Evolutionary conservation across 92 coral and sea anemone genomes (phyloP).

Genomic region (Parazoanthus atlanticus): DNA sequence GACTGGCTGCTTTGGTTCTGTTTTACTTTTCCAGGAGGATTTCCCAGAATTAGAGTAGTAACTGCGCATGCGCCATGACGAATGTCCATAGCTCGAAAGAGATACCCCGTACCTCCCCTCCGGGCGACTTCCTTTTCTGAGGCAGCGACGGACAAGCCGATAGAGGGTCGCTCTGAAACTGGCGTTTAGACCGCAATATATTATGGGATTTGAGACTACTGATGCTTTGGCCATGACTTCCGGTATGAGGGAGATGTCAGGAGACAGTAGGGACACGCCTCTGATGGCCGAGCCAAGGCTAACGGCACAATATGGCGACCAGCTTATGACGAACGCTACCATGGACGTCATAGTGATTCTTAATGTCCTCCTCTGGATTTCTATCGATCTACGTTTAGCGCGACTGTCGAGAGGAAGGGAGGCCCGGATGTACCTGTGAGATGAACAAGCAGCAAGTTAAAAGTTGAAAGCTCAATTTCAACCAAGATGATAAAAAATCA

Average conservation of each 20-base stretch:
- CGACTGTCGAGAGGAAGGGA: slow-evolving; percentile 41
- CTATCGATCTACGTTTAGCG: slow-evolving; percentile 44
- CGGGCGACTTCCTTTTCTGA: not conserved
- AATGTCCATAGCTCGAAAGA: not conserved
- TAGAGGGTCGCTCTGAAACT: slow-evolving; percentile 51
- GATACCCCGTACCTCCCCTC: not conserved
- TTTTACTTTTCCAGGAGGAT: too few relatives aligned
- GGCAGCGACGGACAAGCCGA: not conserved
- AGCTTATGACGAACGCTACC: slow-evolving; percentile 52
- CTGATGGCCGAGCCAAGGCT: slow-evolving; percentile 52
- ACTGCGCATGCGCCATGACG: not conserved
- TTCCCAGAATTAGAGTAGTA: too few relatives aligned
- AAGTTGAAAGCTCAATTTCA: too few relatives aligned
- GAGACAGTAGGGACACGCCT: slow-evolving; percentile 36
- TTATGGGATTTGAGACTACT: slow-evolving; percentile 68
- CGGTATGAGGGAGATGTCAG: slow-evolving; percentile 59
- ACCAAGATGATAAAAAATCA: too few relatives aligned
- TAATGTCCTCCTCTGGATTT: slow-evolving; percentile 31
- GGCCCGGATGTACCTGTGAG: slow-evolving; percentile 7
- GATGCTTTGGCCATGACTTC: slow-evolving; percentile 75
- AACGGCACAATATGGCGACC: slow-evolving; percentile 70
- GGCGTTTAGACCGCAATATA: slow-evolving; percentile 52
- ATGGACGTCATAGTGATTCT: slow-evolving; percentile 56
- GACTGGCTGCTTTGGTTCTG: too few relatives aligned
- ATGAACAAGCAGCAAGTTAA: too few relatives aligned